Evolutionary conservation across 2,888 invertebrate genomes (phyloP).

Genomic region (Lithophane ornitopus): DNA sequence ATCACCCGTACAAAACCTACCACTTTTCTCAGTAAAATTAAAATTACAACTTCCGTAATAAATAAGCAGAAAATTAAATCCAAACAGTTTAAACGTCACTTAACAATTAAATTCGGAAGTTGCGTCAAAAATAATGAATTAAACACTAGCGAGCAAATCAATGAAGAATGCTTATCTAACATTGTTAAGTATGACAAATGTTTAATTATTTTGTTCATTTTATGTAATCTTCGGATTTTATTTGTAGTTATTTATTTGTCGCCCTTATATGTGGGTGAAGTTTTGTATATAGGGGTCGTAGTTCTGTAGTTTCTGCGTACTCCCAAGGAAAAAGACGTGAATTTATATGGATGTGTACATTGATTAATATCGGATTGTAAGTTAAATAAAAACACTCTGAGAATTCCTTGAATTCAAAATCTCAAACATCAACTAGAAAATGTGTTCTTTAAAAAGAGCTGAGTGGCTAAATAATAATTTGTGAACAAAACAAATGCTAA

Average conservation of each 20-base stretch:
- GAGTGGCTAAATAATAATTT: no score
- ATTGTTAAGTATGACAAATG: conserved; percentile 53
- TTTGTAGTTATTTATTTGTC: background rate
- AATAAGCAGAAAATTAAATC: background rate
- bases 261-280: background rate
- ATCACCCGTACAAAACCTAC: background rate
- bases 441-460: background rate
- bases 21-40: background rate
- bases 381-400: background rate
- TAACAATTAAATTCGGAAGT: conserved; percentile 48
- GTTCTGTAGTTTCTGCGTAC: background rate
- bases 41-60: background rate
- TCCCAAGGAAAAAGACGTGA: background rate
- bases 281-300: background rate
- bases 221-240: conserved; percentile 12
- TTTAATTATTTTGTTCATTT: conserved; percentile 39
- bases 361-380: background rate
- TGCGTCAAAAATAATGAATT: conserved; percentile 30
- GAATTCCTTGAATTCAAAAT: background rate
- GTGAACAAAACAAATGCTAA: conserved; percentile 7
- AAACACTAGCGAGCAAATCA: conserved; percentile 21
- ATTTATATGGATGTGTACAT: no score
- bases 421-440: background rate
- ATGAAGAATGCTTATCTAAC: conserved; percentile 38
- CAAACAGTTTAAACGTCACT: background rate